Evolutionary conservation across 2,797 vertebrate genomes (phyloP).

Genomic region (Rhinoraja longicauda): DNA sequence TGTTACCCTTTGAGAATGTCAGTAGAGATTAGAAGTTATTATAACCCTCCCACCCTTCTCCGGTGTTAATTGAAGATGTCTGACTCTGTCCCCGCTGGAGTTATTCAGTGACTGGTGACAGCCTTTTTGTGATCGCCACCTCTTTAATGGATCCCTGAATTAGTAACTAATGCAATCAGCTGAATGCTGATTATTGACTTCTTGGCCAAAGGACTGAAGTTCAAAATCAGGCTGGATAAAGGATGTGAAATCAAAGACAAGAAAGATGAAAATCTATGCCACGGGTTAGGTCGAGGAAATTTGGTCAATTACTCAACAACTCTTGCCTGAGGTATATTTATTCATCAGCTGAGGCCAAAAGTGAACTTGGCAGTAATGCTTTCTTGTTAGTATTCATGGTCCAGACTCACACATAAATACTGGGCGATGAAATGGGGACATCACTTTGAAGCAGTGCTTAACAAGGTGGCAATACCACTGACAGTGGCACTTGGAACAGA

Average conservation of each 20-base stretch:
- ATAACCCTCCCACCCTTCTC: background rate
- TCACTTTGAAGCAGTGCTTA: background rate
- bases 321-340: background rate
- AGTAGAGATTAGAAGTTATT: background rate
- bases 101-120: background rate
- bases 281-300: background rate
- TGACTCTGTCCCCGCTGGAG: background rate
- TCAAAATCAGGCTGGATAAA: background rate
- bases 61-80: slow-evolving; percentile 12
- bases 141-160: too few species aligned
- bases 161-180: too few species aligned
- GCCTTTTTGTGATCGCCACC: too few species aligned
- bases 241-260: background rate
- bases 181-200: too few species aligned
- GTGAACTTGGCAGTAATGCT: background rate
- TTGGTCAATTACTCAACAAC: background rate
- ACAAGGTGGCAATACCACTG: background rate
- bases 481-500: background rate
- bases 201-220: background rate
- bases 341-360: background rate
- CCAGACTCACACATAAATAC: background rate
- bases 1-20: background rate
- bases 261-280: background rate
- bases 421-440: background rate
- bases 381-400: background rate